Evolutionary conservation across 1,140 invertebrate species (phyloP).

Genomic region (Trichoplusia ni): DNA sequence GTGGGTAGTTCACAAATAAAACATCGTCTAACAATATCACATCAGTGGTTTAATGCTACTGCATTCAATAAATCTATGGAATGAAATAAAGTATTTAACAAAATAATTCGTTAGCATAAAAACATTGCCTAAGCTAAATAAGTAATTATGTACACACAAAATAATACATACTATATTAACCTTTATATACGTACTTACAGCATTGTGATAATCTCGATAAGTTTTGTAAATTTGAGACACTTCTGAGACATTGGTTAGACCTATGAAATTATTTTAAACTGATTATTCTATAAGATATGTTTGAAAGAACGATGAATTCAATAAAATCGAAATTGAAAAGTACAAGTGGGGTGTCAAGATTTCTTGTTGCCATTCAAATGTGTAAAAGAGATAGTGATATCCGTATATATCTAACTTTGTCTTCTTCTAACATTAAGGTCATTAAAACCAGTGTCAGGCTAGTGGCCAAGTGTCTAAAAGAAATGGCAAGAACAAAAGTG

Average conservation of each 20-base stretch:
- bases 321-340: too few species aligned
- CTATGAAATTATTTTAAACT: too few species aligned
- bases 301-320: background rate
- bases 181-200: conserved; percentile 11
- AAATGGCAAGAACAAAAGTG: too few species aligned
- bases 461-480: too few species aligned
- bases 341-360: too few species aligned
- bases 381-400: too few species aligned
- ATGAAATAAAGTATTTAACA: conserved; percentile 54
- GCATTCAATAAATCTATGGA: conserved; percentile 56
- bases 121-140: conserved; percentile 32
- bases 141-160: conserved; percentile 15
- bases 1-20: conserved; percentile 36
- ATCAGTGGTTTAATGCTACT: conserved; percentile 50
- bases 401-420: too few species aligned
- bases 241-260: too few species aligned
- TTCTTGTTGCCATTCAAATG: too few species aligned
- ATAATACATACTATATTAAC: conserved; percentile 1
- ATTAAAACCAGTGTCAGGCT: too few species aligned
- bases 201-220: background rate
- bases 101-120: conserved; percentile 33
- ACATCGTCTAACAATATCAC: conserved; percentile 46
- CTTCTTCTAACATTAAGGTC: too few species aligned
- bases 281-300: background rate
- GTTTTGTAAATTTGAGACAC: background rate